phyloP scores from a whole-genome alignment of 1,140 invertebrate species.

The Panagrolaimus sp. region DNA sequence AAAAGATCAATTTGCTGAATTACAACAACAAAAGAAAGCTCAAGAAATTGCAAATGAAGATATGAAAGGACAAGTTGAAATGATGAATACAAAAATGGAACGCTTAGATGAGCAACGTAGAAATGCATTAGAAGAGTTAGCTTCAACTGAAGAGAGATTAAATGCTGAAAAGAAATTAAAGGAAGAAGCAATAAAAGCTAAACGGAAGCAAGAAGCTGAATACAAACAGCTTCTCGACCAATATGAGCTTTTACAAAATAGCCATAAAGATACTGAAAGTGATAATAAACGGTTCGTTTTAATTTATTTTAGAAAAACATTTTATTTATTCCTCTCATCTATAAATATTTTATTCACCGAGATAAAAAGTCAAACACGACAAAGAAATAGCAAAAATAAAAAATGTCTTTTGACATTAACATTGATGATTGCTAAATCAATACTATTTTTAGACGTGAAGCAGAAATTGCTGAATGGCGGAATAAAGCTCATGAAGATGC shows the following conservation, averaged over 20 bases:
- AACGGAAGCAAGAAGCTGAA: slow-evolving; percentile 64
- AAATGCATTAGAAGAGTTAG: slow-evolving; percentile 32
- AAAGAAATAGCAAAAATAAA: too few relatives aligned
- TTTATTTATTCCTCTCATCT: too few relatives aligned
- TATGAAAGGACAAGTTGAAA: slow-evolving; percentile 15
- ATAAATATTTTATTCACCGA: too few relatives aligned
- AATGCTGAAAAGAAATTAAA: slow-evolving; percentile 69
- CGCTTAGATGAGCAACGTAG: slow-evolving; percentile 32
- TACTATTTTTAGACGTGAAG: slow-evolving; percentile 25
- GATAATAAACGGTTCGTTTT: slow-evolving; percentile 31
- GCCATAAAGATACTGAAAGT: slow-evolving; percentile 27
- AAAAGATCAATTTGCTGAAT: slow-evolving; percentile 14
- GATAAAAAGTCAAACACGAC: too few relatives aligned
- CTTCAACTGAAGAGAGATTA: slow-evolving; percentile 37
- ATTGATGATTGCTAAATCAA: too few relatives aligned
- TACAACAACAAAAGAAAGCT: slow-evolving; percentile 34
- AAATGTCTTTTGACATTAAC: too few relatives aligned
- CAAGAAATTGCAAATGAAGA: slow-evolving; percentile 24
- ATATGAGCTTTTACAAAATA: slow-evolving; percentile 25
- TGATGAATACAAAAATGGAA: slow-evolving; percentile 30
- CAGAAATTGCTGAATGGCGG: slow-evolving; percentile 41
- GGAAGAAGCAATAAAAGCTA: slow-evolving; percentile 91
- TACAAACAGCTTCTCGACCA: slow-evolving; percentile 36
- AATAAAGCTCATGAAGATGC: slow-evolving; percentile 45
- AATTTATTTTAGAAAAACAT: too few relatives aligned